phyloP scores from a whole-genome alignment of 1,140 invertebrate species.

The Drosophila pallidifrons region DNA sequence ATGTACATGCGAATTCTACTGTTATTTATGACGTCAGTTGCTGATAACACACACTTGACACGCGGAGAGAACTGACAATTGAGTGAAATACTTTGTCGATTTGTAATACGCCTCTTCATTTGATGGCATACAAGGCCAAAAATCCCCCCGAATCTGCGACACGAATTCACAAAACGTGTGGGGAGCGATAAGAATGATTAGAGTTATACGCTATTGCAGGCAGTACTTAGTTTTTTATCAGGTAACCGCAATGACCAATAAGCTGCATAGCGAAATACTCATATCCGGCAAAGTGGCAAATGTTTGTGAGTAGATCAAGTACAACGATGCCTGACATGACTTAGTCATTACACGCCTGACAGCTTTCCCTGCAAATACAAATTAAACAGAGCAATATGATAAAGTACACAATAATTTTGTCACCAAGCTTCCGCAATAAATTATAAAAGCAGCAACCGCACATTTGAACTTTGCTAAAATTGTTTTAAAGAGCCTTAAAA shows the following conservation, averaged over 20 bases:
- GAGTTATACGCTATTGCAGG: conserved; percentile 41
- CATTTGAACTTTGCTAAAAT: conserved; percentile 4
- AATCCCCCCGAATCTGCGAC: conserved; percentile 21
- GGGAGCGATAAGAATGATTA: conserved; percentile 52
- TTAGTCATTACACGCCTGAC: neutral
- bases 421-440: neutral
- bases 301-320: neutral
- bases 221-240: conserved; percentile 27
- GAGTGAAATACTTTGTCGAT: conserved; percentile 28
- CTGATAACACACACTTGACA: conserved; percentile 47
- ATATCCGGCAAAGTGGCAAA: neutral
- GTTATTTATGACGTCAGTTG: conserved; percentile 69
- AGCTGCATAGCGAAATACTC: conserved; percentile 23
- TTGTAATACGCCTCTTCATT: conserved; percentile 38
- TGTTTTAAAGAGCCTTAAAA: neutral
- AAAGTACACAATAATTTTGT: neutral
- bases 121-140: conserved; percentile 6
- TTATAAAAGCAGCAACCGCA: neutral
- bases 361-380: neutral
- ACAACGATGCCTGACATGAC: neutral
- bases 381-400: neutral
- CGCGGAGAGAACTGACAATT: neutral
- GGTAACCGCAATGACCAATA: conserved; percentile 13
- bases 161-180: conserved; percentile 60
- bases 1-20: conserved; percentile 52